A percentile compares a stretch with the other conserved stretches of the same genome.
Conservation (phyloP, 37 sponge, comb jelly and placozoan genomes). For the Halichondria panicea region DNA sequence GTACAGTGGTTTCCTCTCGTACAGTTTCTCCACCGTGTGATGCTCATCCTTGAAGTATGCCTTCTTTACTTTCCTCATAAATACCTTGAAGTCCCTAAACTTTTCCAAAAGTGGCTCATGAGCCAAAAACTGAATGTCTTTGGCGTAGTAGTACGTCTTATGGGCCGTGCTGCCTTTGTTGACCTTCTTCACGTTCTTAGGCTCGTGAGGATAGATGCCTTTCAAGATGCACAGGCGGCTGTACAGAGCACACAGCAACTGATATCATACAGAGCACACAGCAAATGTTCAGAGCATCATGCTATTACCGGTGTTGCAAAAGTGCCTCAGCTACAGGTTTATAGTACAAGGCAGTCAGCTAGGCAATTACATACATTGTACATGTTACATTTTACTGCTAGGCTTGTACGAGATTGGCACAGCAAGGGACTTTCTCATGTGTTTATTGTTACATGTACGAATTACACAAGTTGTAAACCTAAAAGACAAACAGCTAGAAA, state of each 20-base stretch:
- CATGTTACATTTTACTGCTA: too few relatives aligned
- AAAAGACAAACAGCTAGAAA: background rate
- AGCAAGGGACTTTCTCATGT: too few relatives aligned
- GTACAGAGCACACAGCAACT: background rate
- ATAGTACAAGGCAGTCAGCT: too few relatives aligned
- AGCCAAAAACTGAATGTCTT: conserved; percentile 95
- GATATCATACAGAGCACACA: background rate
- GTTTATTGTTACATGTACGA: too few relatives aligned
- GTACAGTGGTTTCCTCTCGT: conserved; percentile 87
- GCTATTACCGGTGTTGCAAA: too few relatives aligned
- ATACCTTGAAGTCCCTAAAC: conserved; percentile 88
- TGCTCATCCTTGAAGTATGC: conserved; percentile 84
- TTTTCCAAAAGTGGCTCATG: conserved; percentile 95
- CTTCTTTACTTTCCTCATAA: conserved; percentile 80
- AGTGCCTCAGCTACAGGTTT: too few relatives aligned
- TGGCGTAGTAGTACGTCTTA: conserved; percentile 95
- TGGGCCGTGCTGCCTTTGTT: conserved; percentile 88
- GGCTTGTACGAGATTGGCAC: background rate
- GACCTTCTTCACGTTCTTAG: conserved; percentile 84
- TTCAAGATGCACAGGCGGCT: conserved; percentile 97
- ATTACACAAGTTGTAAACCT: background rate
- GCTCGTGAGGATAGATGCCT: conserved; percentile 97
- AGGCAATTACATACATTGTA: too few relatives aligned
- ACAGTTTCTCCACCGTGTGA: conserved; percentile 62
- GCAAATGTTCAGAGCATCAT: too few relatives aligned